These are phyloP conservation scores for Gobius niger DNA, from an alignment of 2,113 vertebrate genomes.

Conservation along the genomic window DNA sequence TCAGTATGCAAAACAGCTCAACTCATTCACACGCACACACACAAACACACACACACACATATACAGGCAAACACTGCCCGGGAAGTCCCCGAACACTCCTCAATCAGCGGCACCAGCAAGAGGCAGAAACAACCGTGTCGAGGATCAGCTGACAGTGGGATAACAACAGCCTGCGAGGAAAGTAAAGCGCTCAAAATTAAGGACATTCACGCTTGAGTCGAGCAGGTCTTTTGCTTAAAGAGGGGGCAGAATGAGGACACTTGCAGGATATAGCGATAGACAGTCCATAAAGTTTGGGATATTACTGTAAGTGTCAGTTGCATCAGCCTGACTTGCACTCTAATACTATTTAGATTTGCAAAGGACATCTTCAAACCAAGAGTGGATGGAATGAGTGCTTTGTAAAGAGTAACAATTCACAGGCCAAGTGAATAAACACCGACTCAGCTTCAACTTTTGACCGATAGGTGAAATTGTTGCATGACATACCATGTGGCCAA, in stretches of 20 bases:
- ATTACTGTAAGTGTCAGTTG: not conserved
- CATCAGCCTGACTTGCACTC: not conserved
- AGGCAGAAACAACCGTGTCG: constrained; percentile 33
- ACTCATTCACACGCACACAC: not conserved
- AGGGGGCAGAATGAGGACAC: not conserved
- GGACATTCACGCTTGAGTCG: not conserved
- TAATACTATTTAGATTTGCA: not conserved
- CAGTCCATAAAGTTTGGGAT: not conserved
- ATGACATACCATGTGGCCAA: too few relatives aligned
- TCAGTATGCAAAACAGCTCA: constrained; percentile 22
- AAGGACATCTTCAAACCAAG: not conserved
- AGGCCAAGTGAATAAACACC: too few relatives aligned
- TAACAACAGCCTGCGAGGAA: not conserved
- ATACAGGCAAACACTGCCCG: not conserved
- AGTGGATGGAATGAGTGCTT: not conserved
- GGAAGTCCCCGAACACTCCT: not conserved
- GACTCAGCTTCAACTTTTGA: too few relatives aligned
- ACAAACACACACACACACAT: not conserved
- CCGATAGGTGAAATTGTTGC: too few relatives aligned
- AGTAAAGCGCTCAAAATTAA: not conserved
- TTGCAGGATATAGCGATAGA: not conserved
- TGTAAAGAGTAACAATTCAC: too few relatives aligned
- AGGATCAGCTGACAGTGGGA: constrained; percentile 26
- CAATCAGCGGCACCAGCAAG: not conserved
- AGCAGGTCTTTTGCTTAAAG: not conserved